phyloP scores from a whole-genome alignment of 2,888 invertebrate species.

The Tetragnatha montana region DNA sequence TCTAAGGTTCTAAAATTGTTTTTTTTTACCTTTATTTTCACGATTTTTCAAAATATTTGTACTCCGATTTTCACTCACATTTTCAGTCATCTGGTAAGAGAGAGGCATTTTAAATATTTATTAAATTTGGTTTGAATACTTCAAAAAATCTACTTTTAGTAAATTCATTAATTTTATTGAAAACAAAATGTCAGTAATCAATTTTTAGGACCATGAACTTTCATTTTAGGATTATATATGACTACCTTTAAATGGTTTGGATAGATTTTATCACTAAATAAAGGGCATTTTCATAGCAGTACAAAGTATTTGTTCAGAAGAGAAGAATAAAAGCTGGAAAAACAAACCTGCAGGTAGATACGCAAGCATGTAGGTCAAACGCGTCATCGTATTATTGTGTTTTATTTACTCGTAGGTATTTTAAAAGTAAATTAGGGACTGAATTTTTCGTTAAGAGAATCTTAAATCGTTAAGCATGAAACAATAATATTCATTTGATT shows the following conservation, averaged over 20 bases:
- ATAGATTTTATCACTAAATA: slow-evolving; percentile 1
- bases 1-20: too few relatives aligned
- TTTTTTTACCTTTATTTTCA: too few relatives aligned
- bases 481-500: too few relatives aligned
- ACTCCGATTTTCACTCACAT: too few relatives aligned
- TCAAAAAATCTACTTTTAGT: neutral
- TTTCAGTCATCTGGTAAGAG: too few relatives aligned
- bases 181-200: neutral
- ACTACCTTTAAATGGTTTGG: neutral
- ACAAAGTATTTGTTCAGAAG: neutral
- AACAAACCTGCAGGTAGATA: neutral
- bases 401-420: neutral
- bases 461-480: neutral
- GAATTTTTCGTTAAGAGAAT: neutral
- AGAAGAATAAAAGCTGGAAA: neutral
- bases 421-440: too few relatives aligned
- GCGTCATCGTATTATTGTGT: neutral
- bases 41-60: too few relatives aligned
- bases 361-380: neutral
- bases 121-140: too few relatives aligned
- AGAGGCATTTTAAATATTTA: too few relatives aligned
- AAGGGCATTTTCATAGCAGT: neutral
- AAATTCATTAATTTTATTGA: neutral
- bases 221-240: neutral
- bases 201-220: neutral